These are phyloP conservation scores for Apamea sordens DNA, from an alignment of 2,888 invertebrate genomes.

Conservation along the genomic window DNA sequence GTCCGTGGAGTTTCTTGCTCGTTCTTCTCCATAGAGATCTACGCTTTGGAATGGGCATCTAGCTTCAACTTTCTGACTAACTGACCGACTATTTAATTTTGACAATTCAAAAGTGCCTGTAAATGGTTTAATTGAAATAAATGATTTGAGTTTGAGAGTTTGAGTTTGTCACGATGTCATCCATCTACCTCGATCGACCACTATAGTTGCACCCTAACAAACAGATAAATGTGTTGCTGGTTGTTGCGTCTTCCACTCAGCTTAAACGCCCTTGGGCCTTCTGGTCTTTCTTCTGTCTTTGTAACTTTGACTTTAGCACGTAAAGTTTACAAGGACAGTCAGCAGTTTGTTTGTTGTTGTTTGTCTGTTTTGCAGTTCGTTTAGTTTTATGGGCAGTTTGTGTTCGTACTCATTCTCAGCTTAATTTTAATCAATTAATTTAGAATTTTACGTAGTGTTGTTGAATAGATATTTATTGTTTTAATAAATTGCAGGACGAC, in stretches of 20 bases:
- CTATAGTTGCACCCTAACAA: neutral
- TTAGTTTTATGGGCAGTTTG: neutral
- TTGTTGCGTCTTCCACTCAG: neutral
- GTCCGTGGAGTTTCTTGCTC: too few species aligned
- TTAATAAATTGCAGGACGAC: constrained; percentile 79
- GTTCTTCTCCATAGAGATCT: too few species aligned
- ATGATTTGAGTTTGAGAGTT: too few species aligned
- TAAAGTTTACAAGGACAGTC: neutral
- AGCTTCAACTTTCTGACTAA: too few species aligned
- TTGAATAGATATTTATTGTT: neutral
- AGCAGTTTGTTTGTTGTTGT: neutral
- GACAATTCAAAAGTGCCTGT: too few species aligned
- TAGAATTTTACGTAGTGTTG: too few species aligned
- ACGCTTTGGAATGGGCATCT: too few species aligned
- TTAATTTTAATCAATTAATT: too few species aligned
- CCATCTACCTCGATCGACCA: neutral
- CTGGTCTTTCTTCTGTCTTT: neutral
- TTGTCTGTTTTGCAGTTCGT: neutral
- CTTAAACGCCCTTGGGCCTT: neutral
- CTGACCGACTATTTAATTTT: too few species aligned
- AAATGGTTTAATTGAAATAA: too few species aligned
- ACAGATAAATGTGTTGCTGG: neutral
- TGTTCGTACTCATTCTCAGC: neutral
- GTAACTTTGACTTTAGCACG: neutral
- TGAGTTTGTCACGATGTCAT: constrained; percentile 9